Base-by-base conservation (phyloP, 1,140 invertebrate genomes). In the Orchesella cincta region DNA sequence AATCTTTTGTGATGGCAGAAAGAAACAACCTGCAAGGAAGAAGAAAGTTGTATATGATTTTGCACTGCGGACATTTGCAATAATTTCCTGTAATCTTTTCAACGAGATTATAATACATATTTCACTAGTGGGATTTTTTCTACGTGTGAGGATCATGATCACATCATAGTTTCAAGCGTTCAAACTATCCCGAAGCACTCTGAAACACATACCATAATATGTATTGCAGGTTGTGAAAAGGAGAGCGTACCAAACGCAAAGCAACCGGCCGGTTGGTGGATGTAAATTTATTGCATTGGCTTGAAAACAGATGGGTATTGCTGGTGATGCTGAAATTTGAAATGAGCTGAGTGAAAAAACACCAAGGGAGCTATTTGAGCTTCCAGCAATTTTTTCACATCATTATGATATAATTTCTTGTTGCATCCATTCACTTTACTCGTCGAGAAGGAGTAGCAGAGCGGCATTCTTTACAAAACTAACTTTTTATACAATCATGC, bases 321-420 rank as follows among this genome's bases (percentile, higher is more conserved):
- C 23, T 67, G 62, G 62, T n/a, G 26, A 31, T 67, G 62, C 28
- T 67, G 62, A 67, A 67, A 67, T 67, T 67, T 67, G 12, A 67
- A 67, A 67, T 67, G 62, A 33, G 23, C 62, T 67, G 62, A 67
- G 62, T 67, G 62, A 67, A 67, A 67, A 67, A 67, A 67, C 62
- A 67, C 62, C 62, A 67, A 67, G 26, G 62, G 62, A 67, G 62
- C 26, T 2, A 23, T 31, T 31, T 3, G n/a, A 67, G 28, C 62
- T 67, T 67, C 28, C 14, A 33, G 62, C 62, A 26, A 67, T 67
- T 67, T 29, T 67, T 67, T 67, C 62, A 67, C 62, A 67, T 67
- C 62, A 67, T 67, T 67, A 33, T 23, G 26, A 67, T 67, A 67
- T 33, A 67, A 67, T 67, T 67, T 67, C 62, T 67, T 33, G 31